Conservation (phyloP, 2,797 vertebrate species). For the Danio jaintianensis region DNA sequence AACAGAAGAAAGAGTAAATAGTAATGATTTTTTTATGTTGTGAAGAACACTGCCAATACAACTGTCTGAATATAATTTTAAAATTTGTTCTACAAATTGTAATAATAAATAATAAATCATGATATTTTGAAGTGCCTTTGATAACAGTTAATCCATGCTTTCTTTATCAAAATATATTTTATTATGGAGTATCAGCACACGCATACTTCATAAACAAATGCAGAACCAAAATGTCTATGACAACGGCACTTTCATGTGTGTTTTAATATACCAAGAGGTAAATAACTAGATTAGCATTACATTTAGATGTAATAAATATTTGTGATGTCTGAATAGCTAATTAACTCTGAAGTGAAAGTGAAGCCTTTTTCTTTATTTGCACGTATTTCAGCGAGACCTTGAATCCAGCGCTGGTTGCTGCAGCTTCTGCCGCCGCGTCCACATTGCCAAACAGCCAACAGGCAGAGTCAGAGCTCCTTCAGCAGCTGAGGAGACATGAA, state of each 20-base stretch:
- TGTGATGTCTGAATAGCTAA: not conserved
- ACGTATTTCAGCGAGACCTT: slow-evolving; percentile 68
- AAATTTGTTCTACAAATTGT: too few species aligned
- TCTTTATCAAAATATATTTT: too few species aligned
- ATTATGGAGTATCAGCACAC: too few species aligned
- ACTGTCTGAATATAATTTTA: too few species aligned
- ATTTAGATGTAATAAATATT: not conserved
- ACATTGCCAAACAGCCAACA: slow-evolving; percentile 78
- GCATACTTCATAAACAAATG: not conserved
- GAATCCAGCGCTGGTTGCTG: slow-evolving; percentile 82
- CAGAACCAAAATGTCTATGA: not conserved
- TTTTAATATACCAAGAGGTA: not conserved
- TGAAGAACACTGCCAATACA: too few species aligned
- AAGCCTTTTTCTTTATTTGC: not conserved
- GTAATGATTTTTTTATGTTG: too few species aligned
- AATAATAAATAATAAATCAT: too few species aligned
- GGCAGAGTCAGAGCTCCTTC: slow-evolving; percentile 88
- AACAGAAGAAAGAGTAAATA: too few species aligned
- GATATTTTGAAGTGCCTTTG: too few species aligned
- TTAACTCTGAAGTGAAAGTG: slow-evolving; percentile 11
- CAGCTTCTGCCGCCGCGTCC: slow-evolving; percentile 86
- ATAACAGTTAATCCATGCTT: too few species aligned
- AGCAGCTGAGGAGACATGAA: slow-evolving; percentile 84
- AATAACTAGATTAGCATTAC: not conserved
- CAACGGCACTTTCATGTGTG: not conserved